Conservation (phyloP, 2,113 vertebrate genomes). For the Acrocephalus kingi region DNA sequence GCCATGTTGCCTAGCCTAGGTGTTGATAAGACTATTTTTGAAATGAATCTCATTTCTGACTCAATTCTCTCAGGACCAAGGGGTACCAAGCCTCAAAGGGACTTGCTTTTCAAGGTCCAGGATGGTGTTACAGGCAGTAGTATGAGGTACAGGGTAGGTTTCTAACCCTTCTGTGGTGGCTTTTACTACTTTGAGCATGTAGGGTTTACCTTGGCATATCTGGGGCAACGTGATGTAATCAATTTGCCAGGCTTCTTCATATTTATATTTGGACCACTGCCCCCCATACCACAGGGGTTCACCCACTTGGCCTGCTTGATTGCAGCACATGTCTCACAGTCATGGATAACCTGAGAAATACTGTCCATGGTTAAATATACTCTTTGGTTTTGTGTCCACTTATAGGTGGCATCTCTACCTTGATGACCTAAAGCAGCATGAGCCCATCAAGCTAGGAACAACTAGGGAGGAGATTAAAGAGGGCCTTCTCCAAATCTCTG, state of each 20-base stretch:
- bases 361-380: not conserved
- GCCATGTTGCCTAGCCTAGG: not conserved
- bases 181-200: not conserved
- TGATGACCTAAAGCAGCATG: not conserved
- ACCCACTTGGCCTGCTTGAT: not conserved
- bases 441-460: rapidly evolving
- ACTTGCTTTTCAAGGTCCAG: not conserved
- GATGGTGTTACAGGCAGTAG: not conserved
- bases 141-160: not conserved
- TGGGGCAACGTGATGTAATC: not conserved
- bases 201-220: rapidly evolving
- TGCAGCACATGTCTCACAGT: rapidly evolving
- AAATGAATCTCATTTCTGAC: not conserved
- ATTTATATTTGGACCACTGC: rapidly evolving
- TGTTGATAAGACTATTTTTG: not conserved
- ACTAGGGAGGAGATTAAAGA: not conserved
- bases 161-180: rapidly evolving
- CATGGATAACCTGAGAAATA: not conserved
- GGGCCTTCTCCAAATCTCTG: not conserved
- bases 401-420: not conserved
- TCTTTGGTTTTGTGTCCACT: rapidly evolving
- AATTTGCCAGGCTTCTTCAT: not conserved
- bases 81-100: rapidly evolving
- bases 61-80: not conserved
- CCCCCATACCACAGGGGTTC: not conserved